These are phyloP conservation scores for Forbesichthys agassizii DNA, from an alignment of 2,113 vertebrate species.

Conservation along the genomic window DNA sequence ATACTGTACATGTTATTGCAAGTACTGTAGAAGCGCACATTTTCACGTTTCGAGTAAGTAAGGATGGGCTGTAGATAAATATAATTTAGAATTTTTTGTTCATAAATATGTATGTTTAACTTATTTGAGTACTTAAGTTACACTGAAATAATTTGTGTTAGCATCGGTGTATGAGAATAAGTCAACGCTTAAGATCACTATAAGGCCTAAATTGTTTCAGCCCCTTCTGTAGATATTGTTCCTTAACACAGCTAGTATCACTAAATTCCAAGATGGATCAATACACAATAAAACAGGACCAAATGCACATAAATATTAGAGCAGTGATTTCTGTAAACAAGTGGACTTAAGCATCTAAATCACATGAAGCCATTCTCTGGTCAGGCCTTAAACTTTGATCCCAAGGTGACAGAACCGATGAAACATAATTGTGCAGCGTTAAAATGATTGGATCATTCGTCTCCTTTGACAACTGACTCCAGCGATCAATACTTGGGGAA, in stretches of 20 bases:
- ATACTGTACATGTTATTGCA: too few relatives aligned
- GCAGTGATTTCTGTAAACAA: constrained; percentile 8
- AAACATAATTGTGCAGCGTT: background rate
- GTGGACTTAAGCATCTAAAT: background rate
- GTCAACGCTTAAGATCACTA: too few relatives aligned
- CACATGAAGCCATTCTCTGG: background rate
- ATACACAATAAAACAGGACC: background rate
- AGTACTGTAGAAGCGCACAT: too few relatives aligned
- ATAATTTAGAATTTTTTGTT: background rate
- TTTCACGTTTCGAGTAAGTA: too few relatives aligned
- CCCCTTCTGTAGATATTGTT: too few relatives aligned
- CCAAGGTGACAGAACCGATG: constrained; percentile 13
- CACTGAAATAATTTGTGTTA: too few relatives aligned
- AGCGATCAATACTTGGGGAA: constrained; percentile 11
- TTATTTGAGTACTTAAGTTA: background rate
- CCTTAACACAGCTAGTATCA: background rate
- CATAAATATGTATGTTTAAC: background rate
- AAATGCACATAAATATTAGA: background rate
- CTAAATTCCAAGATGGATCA: background rate
- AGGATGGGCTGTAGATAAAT: background rate
- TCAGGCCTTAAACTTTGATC: constrained; percentile 12
- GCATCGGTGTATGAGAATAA: too few relatives aligned
- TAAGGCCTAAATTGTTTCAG: background rate
- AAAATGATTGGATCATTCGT: constrained; percentile 2
- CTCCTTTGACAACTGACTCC: background rate